phyloP scores from a whole-genome alignment of 2,113 vertebrate genomes.

The Catharus bicknelli region DNA sequence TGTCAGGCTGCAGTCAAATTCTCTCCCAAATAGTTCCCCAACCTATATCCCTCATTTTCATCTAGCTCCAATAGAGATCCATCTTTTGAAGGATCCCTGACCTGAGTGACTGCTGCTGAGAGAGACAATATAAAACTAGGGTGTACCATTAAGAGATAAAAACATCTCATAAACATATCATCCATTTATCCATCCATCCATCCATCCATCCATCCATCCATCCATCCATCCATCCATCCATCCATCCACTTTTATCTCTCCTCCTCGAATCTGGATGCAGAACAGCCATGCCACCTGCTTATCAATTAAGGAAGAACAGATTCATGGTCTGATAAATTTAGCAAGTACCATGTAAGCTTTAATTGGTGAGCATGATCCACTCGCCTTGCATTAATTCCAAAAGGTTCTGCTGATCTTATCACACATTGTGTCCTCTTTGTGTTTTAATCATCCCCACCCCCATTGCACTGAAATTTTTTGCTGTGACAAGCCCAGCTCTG shows the following conservation, averaged over 20 bases:
- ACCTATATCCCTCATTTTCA: background rate
- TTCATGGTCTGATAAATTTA: constrained; percentile 20
- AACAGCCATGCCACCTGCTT: constrained; percentile 2
- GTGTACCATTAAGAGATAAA: background rate
- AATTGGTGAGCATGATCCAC: background rate
- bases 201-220: background rate
- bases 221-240: background rate
- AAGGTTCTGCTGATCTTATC: constrained; percentile 43
- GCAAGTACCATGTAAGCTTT: background rate
- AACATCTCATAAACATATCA: background rate
- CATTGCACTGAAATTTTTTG: background rate
- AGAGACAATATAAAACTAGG: background rate
- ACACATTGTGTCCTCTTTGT: background rate
- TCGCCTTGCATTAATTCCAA: background rate
- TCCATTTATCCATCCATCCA: background rate
- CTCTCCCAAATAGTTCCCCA: background rate
- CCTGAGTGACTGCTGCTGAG: background rate
- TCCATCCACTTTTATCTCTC: background rate
- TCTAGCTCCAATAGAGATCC: background rate
- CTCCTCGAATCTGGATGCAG: background rate
- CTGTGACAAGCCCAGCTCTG: background rate
- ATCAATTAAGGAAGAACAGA: constrained; percentile 37
- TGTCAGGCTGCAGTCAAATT: background rate
- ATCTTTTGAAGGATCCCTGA: background rate
- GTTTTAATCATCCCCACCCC: constrained; percentile 16